Base-by-base conservation (phyloP, 2,888 invertebrate genomes). In the Eurytoma californica region DNA sequence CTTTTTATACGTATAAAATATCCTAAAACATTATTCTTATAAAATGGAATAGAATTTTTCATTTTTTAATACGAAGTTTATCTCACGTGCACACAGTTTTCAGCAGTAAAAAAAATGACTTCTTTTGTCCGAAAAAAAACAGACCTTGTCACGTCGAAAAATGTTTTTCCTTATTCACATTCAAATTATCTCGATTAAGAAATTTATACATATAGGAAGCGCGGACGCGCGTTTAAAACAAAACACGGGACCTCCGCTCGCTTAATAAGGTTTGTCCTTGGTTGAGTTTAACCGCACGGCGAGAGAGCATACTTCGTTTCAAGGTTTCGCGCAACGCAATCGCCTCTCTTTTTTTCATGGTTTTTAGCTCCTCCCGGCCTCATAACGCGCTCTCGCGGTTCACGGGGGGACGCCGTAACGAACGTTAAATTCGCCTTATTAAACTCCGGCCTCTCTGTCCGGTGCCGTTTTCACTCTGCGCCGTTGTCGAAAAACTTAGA, bases 211-310 rank as follows among this genome's bases (percentile, higher is more conserved):
- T 9, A 53, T 39, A 53, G 53, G 53, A 53, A 53, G 39, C 39
- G 7, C 14, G 14, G 13, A 13, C 14, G 3, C n/a, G n/a, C 13
- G 13, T 3, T 53, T 16, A 53, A 16, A 16, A 53, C 53, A 53
- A n/a, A 13, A 53, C 53, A 53, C 53, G n/a, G 53, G 14, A 13
- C 53, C 16, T 55, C 49, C 18, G 61, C 47, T 53, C n/a, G 51
- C 65, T 67, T 72, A 77, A 72, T 72, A 77, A 72, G 67, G 57
- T 30, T 53, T 51, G 79, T 58, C 79, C 79, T 79, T 79, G 68
- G 67, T 66, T 39, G 20, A 67, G 60, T 72, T 78, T 67, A 73
- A 72, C 53, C 65, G 67, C 78, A 39, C 49, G 58, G 4, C 61
- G 57, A 57, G 47, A 68, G 68, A 55, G 24, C 58, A 49, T 49